Evolutionary conservation across 1,140 invertebrate genomes (phyloP).

Genomic region (Scaptomyza hsui): DNA sequence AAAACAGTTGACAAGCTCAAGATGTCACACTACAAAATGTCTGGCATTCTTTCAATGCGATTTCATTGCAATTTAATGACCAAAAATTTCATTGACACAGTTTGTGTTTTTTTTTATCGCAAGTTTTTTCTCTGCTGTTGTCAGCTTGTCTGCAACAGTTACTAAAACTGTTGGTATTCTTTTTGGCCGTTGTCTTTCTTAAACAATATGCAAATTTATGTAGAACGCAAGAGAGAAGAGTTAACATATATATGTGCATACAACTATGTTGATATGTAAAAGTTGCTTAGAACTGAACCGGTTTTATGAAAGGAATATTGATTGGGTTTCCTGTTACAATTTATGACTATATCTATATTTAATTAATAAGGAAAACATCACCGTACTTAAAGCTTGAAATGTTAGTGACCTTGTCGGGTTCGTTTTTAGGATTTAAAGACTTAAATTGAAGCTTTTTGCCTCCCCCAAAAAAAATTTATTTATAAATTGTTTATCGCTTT

Average conservation of each 20-base stretch:
- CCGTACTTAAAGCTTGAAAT: background rate
- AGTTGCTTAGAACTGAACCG: conserved; percentile 15
- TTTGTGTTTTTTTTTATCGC: conserved; percentile 28
- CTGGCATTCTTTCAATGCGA: conserved; percentile 33
- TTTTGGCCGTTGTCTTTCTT: conserved; percentile 28
- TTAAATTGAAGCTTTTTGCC: background rate
- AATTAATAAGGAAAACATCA: background rate
- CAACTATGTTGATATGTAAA: conserved; percentile 15
- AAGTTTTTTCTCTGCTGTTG: conserved; percentile 18
- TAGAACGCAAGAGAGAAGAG: conserved; percentile 36
- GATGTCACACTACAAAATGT: background rate
- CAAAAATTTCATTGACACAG: conserved; percentile 78
- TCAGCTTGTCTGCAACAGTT: conserved; percentile 39
- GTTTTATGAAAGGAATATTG: conserved; percentile 23
- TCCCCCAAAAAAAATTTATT: background rate
- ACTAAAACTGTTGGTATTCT: conserved; percentile 30
- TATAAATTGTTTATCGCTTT: background rate
- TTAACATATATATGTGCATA: conserved; percentile 17
- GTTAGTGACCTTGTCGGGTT: background rate
- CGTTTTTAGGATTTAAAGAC: too few relatives aligned
- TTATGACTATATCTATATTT: conserved; percentile 6
- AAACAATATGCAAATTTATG: conserved; percentile 51
- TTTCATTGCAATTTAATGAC: conserved; percentile 68
- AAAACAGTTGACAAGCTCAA: conserved; percentile 10
- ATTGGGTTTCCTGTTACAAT: background rate